Evolutionary conservation across 2,113 vertebrate species (phyloP).

Genomic region (Glaucidium brasilianum): DNA sequence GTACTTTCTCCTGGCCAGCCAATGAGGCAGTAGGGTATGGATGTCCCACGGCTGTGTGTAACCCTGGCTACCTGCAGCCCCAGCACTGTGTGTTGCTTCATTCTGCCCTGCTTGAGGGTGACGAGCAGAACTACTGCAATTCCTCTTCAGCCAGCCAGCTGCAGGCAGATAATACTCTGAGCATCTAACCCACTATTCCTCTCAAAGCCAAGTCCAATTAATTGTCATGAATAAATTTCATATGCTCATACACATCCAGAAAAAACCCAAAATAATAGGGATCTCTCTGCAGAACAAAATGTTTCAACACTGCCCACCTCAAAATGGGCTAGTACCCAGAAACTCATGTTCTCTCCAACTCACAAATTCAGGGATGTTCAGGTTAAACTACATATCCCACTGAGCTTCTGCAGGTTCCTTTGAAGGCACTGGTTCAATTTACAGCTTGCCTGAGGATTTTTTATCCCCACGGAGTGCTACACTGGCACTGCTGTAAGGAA

Average conservation of each 20-base stretch:
- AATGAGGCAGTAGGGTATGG: neutral
- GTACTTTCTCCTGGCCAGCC: neutral
- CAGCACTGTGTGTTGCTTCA: rapidly evolving
- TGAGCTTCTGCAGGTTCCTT: neutral
- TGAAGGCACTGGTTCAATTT: neutral
- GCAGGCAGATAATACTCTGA: neutral
- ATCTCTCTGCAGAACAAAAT: neutral
- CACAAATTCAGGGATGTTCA: neutral
- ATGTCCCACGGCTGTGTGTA: neutral
- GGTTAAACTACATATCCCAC: neutral
- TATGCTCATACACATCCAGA: neutral
- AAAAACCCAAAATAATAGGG: neutral
- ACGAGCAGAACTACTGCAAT: neutral
- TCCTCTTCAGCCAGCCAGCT: neutral
- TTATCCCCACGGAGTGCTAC: neutral
- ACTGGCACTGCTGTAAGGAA: neutral
- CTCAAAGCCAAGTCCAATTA: neutral
- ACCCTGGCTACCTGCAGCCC: neutral
- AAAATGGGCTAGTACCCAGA: neutral
- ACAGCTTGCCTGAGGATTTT: neutral
- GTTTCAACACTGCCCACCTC: neutral
- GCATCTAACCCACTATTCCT: neutral
- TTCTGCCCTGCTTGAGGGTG: rapidly evolving
- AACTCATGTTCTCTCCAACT: neutral
- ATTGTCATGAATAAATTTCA: neutral